phyloP scores from a whole-genome alignment of 2,113 vertebrate genomes.

The Alexandromys fortis region DNA sequence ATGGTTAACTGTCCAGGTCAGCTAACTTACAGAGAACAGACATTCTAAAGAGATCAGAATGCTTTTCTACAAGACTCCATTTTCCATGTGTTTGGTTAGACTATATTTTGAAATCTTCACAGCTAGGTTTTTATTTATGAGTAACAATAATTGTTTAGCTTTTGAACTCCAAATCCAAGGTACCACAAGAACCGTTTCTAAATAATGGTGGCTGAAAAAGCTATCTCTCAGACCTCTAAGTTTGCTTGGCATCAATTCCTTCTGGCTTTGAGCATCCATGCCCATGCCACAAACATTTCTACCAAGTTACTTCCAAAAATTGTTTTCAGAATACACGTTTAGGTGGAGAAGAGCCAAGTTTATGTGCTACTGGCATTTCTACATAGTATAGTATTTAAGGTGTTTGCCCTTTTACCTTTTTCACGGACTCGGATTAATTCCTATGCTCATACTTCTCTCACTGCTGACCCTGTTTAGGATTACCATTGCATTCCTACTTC shows the following conservation, averaged over 20 bases:
- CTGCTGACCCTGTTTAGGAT: not conserved
- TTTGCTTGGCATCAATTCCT: not conserved
- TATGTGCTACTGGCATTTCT: not conserved
- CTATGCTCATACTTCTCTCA: not conserved
- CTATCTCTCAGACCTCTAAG: not conserved
- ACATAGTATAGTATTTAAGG: not conserved
- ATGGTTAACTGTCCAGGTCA: not conserved
- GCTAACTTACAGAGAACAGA: not conserved
- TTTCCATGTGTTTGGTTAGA: not conserved
- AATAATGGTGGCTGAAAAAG: not conserved
- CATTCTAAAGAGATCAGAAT: not conserved
- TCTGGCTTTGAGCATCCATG: not conserved
- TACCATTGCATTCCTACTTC: not conserved
- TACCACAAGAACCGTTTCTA: not conserved
- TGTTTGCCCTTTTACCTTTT: conserved; percentile 5
- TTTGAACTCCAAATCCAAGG: not conserved
- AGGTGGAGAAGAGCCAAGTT: not conserved
- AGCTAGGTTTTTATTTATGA: not conserved
- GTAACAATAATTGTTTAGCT: not conserved
- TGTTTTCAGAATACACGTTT: conserved; percentile 15
- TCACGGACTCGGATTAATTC: not conserved
- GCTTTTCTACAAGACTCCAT: not conserved
- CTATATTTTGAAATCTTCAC: not conserved
- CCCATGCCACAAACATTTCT: not conserved
- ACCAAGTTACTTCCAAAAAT: not conserved